These are phyloP conservation scores for Okapia johnstoni DNA, from an alignment of 2,113 vertebrate genomes.

Conservation along the genomic window DNA sequence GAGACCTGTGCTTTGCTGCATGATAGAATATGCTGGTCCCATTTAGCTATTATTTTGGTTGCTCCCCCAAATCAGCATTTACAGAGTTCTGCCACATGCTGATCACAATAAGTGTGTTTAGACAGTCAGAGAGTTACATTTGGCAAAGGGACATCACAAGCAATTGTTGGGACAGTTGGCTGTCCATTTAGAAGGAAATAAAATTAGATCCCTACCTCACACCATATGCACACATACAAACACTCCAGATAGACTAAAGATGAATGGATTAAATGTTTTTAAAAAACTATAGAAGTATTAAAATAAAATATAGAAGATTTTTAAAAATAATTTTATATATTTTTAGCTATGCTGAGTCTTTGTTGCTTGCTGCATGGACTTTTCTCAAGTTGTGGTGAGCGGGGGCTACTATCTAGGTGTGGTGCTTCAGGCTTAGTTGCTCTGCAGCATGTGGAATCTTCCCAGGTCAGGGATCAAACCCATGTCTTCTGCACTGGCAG, in stretches of 20 bases:
- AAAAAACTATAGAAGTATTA: neutral
- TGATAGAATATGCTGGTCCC: fast-evolving
- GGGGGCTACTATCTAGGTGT: neutral
- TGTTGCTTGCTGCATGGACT: neutral
- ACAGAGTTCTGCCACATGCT: neutral
- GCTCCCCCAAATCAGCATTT: neutral
- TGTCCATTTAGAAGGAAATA: neutral
- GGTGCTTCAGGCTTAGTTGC: neutral
- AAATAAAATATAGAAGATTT: neutral
- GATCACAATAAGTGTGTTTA: neutral
- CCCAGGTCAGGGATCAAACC: neutral
- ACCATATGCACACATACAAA: neutral
- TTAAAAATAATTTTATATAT: neutral
- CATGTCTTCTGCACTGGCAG: neutral
- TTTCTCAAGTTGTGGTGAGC: neutral
- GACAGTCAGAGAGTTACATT: neutral
- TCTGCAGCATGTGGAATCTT: neutral
- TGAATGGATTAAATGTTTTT: neutral
- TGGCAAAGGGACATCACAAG: neutral
- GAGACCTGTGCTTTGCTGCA: neutral
- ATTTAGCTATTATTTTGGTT: neutral
- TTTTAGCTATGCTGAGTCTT: neutral
- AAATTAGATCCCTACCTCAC: neutral
- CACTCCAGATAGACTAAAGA: neutral
- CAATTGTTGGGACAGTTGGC: neutral